Conservation (phyloP, 2,113 vertebrate species). For the Myotis yumanensis region DNA sequence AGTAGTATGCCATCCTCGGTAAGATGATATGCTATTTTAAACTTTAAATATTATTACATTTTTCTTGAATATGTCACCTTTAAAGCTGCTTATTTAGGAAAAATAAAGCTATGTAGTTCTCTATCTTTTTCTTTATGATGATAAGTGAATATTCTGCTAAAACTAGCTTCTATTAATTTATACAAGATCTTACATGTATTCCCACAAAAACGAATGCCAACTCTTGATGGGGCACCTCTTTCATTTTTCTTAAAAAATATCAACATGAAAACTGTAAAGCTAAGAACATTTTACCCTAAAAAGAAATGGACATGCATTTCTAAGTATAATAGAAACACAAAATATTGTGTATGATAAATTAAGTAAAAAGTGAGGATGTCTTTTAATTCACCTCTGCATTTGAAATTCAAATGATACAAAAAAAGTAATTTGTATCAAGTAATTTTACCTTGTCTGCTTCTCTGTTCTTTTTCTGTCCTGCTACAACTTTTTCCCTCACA, state of each 20-base stretch:
- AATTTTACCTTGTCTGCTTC: not conserved
- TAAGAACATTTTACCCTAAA: not conserved
- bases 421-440: not conserved
- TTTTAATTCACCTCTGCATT: not conserved
- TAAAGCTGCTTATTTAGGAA: not conserved
- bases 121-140: slow-evolving; percentile 55
- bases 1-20: not conserved
- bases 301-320: not conserved
- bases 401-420: not conserved
- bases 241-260: not conserved
- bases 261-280: not conserved
- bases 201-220: not conserved
- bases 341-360: not conserved
- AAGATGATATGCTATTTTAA: not conserved
- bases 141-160: slow-evolving; percentile 71
- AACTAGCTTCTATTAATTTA: slow-evolving; percentile 57
- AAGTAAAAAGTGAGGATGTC: not conserved
- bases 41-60: not conserved
- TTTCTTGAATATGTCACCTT: not conserved
- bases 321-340: not conserved
- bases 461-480: not conserved
- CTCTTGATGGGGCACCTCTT: slow-evolving; percentile 54
- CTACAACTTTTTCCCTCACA: not conserved
- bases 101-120: not conserved
- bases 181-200: slow-evolving; percentile 26